Base-by-base conservation (phyloP, 2,888 invertebrate species). In the Drosophila mettleri region DNA sequence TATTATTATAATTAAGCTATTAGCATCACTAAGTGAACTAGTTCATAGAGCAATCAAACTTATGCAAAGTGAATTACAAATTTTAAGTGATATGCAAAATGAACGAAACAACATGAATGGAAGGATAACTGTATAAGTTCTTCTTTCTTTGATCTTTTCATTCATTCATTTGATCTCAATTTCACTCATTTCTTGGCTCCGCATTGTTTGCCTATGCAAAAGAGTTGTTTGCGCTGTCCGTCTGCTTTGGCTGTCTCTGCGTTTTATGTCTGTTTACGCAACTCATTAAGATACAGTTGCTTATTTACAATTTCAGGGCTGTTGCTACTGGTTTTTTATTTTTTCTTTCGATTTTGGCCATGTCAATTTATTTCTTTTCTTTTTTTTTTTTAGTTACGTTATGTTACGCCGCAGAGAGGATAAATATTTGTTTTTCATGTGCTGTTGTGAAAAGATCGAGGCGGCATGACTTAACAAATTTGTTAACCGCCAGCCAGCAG, bases 401-500 rank as follows among this genome's bases (percentile, higher is more conserved):
- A 51, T 36, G 43, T 70, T 60, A 24, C 5, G 24, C 46, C 33
- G 24, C 48, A 34, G 16, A 31, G 48, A 18, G 48, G 31, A 61
- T 67, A 76, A 82, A 83, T 86, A 82, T 82, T 87, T 86, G 86
- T 76, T 88, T 86, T 82, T 88, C 88, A 80, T 82, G 67, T 73
- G 73, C 27, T 83, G 88, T 88, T 88, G 82, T 88, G 84, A 82
- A 88, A 79, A 78, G 82, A 80, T 72, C 80, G 68, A 61, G 49
- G 74, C 73, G 86, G 86, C 80, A 86, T 82, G 88, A 86, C 87
- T 88, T 71, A 84, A 83, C 88, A 86, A 74, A 84, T 74, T 88
- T 78, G 46, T 80, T 75, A 52, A 53, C 78, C 77, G 65, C 55
- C 54, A 45, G 68, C 59, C 49, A 27, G 36, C 45, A 46, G 31